These are phyloP conservation scores for Helarctos malayanus DNA, from an alignment of 2,797 vertebrate genomes.

Conservation along the genomic window DNA sequence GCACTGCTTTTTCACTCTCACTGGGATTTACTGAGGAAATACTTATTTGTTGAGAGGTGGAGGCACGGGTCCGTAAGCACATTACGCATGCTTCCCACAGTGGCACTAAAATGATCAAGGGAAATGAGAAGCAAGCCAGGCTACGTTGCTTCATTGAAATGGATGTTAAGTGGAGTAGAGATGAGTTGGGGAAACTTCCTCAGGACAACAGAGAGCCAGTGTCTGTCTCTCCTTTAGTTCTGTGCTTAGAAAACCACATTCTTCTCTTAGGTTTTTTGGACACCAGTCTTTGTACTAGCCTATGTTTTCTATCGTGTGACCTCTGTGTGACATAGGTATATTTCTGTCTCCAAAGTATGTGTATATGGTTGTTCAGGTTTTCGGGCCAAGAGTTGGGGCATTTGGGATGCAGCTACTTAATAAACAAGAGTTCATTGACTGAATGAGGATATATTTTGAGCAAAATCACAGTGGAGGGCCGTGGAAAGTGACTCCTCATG, in stretches of 20 bases:
- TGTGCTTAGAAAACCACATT: constrained; percentile 3
- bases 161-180: neutral
- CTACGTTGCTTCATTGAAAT: neutral
- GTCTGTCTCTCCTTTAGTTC: neutral
- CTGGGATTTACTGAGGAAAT: constrained; percentile 73
- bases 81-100: constrained; percentile 38
- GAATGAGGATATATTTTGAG: neutral
- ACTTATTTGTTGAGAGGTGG: constrained; percentile 54
- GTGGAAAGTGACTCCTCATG: neutral
- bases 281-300: neutral
- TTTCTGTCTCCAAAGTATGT: neutral
- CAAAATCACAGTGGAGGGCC: neutral
- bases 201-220: neutral
- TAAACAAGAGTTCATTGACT: neutral
- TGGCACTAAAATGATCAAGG: constrained; percentile 54
- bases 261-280: neutral
- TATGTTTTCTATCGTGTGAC: neutral
- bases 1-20: constrained; percentile 66
- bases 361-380: neutral
- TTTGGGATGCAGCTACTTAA: neutral
- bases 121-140: constrained; percentile 21
- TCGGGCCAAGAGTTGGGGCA: neutral
- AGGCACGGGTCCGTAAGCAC: constrained; percentile 3
- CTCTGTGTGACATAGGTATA: neutral
- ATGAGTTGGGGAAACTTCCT: neutral